Conservation (phyloP, 2,113 vertebrate genomes). For the Hippocampus guttulatus region DNA sequence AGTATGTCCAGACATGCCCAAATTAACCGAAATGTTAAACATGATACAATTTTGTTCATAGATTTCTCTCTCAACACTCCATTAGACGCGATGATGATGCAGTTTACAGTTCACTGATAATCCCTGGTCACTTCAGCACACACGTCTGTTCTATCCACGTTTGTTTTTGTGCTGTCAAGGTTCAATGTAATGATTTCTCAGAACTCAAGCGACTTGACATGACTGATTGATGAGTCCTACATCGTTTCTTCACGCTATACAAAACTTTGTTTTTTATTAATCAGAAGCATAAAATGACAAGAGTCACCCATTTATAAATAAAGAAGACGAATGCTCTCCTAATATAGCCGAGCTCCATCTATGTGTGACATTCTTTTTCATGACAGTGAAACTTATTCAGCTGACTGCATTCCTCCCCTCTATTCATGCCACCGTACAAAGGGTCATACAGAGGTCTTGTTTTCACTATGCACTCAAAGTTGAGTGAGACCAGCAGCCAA, state of each 20-base stretch:
- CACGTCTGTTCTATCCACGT: not conserved
- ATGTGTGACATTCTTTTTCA: not conserved
- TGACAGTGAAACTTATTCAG: not conserved
- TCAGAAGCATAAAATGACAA: too few species aligned
- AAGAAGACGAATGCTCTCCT: not conserved
- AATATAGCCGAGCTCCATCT: not conserved
- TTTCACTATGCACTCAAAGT: slow-evolving; percentile 11
- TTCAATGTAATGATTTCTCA: not conserved
- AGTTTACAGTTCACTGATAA: not conserved
- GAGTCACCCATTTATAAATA: too few species aligned
- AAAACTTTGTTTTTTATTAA: not conserved
- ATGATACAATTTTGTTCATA: too few species aligned
- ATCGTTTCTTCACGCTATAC: not conserved
- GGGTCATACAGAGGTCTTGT: slow-evolving; percentile 28
- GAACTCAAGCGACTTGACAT: not conserved
- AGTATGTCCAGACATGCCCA: too few species aligned
- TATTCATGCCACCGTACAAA: slow-evolving; percentile 20
- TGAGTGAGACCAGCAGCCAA: slow-evolving; percentile 6
- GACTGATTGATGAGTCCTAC: not conserved
- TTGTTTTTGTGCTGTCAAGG: not conserved
- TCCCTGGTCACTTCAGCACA: not conserved
- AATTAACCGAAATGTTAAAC: too few species aligned
- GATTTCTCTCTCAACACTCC: not conserved
- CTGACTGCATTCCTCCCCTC: slow-evolving; percentile 31
- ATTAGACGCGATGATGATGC: slow-evolving; percentile 3